phyloP scores from a whole-genome alignment of 2,113 vertebrate species.

The Planiliza haematocheilus region DNA sequence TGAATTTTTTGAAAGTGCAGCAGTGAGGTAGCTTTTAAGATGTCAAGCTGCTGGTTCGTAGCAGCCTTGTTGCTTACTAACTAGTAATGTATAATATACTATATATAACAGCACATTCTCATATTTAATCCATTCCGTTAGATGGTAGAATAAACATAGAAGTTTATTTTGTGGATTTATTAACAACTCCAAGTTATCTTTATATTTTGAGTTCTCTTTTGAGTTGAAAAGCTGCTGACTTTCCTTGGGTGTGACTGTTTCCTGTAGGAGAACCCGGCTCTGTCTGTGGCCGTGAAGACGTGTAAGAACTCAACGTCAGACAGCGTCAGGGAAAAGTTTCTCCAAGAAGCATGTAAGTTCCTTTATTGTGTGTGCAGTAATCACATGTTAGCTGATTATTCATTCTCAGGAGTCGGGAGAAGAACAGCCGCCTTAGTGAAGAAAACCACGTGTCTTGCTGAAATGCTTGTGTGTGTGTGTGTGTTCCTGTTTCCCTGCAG shows the following conservation, averaged over 20 bases:
- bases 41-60: too few relatives aligned
- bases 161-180: too few relatives aligned
- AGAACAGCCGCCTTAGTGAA: background rate
- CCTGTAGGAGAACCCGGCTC: constrained; percentile 91
- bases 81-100: too few relatives aligned
- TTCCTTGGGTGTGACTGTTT: background rate
- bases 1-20: too few relatives aligned
- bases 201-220: too few relatives aligned
- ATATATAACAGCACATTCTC: too few relatives aligned
- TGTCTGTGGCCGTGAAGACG: constrained; percentile 97
- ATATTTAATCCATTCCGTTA: too few relatives aligned
- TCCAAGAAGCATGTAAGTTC: constrained; percentile 97
- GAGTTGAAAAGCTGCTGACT: background rate
- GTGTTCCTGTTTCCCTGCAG: constrained; percentile 70
- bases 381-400: accelerated
- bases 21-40: too few relatives aligned
- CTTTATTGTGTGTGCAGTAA: background rate
- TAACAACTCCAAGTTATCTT: too few relatives aligned
- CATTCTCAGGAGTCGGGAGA: background rate
- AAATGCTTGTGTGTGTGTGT: background rate
- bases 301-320: constrained; percentile 99
- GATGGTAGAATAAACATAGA: too few relatives aligned
- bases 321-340: constrained; percentile 98
- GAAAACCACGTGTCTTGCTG: background rate
- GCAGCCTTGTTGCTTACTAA: too few relatives aligned